Base-by-base conservation (phyloP, 2,888 invertebrate genomes). In the Mellilla xanthometata region DNA sequence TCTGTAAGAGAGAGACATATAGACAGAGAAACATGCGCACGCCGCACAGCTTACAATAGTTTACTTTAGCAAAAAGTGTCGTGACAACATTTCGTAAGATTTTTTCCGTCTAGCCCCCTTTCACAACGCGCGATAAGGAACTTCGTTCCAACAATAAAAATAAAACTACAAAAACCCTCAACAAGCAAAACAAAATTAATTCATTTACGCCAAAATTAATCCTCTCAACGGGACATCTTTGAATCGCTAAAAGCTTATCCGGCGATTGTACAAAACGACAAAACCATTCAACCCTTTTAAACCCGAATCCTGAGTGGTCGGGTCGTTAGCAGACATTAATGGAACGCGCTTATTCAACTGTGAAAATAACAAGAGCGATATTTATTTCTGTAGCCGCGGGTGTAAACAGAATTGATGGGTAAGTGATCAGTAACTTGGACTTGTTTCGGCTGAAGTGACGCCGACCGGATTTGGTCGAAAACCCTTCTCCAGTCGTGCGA, bases 321-420 rank as follows among this genome's bases (percentile, higher is more conserved):
- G 88, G 86, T 88, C 87, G 88, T 89, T 88, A 89, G 86, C 74
- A 79, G 79, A 80, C 88, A 88, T 87, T 88, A 88, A 89, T 87
- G 87, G 85, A 81, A 87, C 85, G 71, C 78, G 75, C 74, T 73
- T 80, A 77, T 71, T 81, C 81, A 78, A 70, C 80, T 80, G 81
- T 85, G 82, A 82, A 86, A 85, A 84, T 85, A 86, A 86, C 84
- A 85, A 84, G 83, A 72, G 75, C 39, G 31, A 38, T 50, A 45
- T 50, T 50, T 49, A 51, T 47, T 48, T 47, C 36, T 38, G 46
- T 46, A 33, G 41, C 47, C 41, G 41, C 41, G 39, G 29, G 41
- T 31, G 45, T 41, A 41, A 41, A 41, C 33, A 23, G 29, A 38
- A 42, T 42, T 42, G 47, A 48, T 48, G 40, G 23, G 29, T 30